A percentile compares a stretch with the other conserved stretches of the same genome.
Conservation (phyloP, 2,113 vertebrate genomes). For the Hymenochirus boettgeri region DNA sequence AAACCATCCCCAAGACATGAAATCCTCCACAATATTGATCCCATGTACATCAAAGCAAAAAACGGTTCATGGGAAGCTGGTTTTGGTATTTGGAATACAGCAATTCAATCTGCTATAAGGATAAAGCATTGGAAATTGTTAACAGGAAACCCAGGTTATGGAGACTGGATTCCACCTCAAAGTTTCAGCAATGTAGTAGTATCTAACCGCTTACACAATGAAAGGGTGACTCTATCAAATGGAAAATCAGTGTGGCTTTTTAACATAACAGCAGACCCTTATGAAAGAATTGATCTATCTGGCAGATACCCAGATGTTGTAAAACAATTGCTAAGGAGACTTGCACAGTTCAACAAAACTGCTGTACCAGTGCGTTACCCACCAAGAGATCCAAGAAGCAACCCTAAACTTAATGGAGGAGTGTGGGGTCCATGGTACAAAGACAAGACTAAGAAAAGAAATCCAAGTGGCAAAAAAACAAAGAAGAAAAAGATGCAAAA, state of each 20-base stretch:
- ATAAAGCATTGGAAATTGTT: constrained; percentile 93
- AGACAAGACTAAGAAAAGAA: constrained; percentile 69
- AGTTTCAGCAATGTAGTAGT: constrained; percentile 76
- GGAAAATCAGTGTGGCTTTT: constrained; percentile 96
- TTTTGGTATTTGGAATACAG: constrained; percentile 92
- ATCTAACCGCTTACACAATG: constrained; percentile 82
- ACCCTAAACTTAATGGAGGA: constrained; percentile 88
- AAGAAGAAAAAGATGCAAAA: constrained; percentile 63
- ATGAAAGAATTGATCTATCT: constrained; percentile 88
- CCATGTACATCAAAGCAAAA: constrained; percentile 85
- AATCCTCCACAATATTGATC: constrained; percentile 96
- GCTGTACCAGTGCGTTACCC: constrained; percentile 91
- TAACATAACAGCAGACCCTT: constrained; percentile 92
- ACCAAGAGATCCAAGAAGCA: constrained; percentile 85
- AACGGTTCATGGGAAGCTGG: constrained; percentile 91
- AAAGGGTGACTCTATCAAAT: constrained; percentile 73
- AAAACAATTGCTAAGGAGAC: constrained; percentile 77
- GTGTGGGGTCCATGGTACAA: constrained; percentile 96
- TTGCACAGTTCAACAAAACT: constrained; percentile 84
- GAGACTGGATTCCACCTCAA: constrained; percentile 95
- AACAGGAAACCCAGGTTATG: constrained; percentile 87
- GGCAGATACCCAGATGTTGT: constrained; percentile 76
- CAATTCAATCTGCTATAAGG: constrained; percentile 85
- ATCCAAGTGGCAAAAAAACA: constrained; percentile 62
- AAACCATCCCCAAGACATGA: constrained; percentile 84